Percentiles rank a stretch among this genome's conserved stretches.
Evolutionary conservation across 2,113 vertebrate species (phyloP).

Genomic region (Neofelis nebulosa): DNA sequence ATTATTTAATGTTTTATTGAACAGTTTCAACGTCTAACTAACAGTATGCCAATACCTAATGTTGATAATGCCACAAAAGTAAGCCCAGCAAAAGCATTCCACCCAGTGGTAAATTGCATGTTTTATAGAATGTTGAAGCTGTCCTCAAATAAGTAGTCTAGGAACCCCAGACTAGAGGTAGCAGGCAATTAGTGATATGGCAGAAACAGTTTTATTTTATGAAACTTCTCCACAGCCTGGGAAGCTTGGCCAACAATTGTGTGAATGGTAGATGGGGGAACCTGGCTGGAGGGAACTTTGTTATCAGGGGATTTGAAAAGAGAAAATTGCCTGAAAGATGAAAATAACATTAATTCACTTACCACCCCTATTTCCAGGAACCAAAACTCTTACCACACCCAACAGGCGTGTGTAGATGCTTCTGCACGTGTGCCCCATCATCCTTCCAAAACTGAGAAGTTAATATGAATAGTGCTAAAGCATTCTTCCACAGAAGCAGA

Average conservation of each 20-base stretch:
- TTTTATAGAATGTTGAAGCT: background rate
- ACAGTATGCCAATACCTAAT: background rate
- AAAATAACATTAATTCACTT: background rate
- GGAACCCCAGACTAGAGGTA: background rate
- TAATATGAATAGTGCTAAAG: background rate
- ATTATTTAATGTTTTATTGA: background rate
- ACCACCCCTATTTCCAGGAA: background rate
- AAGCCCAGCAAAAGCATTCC: background rate
- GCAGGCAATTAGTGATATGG: background rate
- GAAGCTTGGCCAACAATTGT: background rate
- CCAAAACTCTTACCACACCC: too few species aligned
- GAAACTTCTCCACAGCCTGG: background rate
- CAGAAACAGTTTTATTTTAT: background rate
- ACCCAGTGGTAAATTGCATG: background rate
- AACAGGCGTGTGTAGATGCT: background rate
- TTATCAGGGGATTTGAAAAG: background rate
- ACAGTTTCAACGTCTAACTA: background rate
- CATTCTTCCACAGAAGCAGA: background rate
- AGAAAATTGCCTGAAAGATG: background rate
- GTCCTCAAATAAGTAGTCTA: background rate
- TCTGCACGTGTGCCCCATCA: background rate
- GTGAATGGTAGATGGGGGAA: background rate
- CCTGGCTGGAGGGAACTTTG: background rate
- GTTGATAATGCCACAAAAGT: background rate
- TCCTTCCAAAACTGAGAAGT: background rate